Percentiles rank a stretch among this genome's conserved stretches.
These are phyloP conservation scores for Sebastes reedi DNA, from an alignment of 2,797 vertebrate species.

Conservation along the genomic window DNA sequence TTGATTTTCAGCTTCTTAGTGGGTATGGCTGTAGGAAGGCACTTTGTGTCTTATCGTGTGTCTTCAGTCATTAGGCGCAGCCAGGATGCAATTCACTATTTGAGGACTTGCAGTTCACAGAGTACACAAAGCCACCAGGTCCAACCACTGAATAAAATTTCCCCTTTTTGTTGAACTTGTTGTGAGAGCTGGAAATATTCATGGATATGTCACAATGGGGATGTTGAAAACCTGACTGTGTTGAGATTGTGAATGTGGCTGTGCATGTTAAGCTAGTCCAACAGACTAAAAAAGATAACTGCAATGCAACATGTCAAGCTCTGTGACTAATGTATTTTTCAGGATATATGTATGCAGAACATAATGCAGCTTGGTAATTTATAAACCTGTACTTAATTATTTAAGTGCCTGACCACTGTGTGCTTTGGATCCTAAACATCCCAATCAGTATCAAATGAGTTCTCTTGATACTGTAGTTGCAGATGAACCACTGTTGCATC, in stretches of 20 bases:
- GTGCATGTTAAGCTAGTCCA: conserved; percentile 38
- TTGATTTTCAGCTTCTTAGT: conserved; percentile 18
- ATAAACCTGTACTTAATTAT: neutral
- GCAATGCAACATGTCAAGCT: neutral
- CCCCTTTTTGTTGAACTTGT: conserved; percentile 28
- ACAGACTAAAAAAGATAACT: conserved; percentile 15
- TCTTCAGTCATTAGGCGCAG: conserved; percentile 42
- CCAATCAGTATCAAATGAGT: neutral
- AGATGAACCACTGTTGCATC: too few relatives aligned
- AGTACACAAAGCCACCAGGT: conserved; percentile 41
- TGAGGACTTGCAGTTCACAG: conserved; percentile 35
- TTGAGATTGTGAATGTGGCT: conserved; percentile 30
- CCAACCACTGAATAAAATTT: conserved; percentile 44
- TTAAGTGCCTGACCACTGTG: neutral
- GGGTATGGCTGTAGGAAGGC: conserved; percentile 1
- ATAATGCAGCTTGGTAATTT: neutral
- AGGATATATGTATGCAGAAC: neutral
- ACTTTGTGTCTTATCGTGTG: conserved; percentile 24
- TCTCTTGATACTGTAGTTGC: too few relatives aligned
- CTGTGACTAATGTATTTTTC: neutral
- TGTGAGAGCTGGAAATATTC: conserved; percentile 63
- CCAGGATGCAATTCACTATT: conserved; percentile 28
- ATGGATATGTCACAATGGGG: conserved; percentile 51
- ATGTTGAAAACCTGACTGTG: conserved; percentile 48
- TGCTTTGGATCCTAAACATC: neutral